Evolutionary conservation across 2,797 vertebrate genomes (phyloP).

Genomic region (Avahi laniger): DNA sequence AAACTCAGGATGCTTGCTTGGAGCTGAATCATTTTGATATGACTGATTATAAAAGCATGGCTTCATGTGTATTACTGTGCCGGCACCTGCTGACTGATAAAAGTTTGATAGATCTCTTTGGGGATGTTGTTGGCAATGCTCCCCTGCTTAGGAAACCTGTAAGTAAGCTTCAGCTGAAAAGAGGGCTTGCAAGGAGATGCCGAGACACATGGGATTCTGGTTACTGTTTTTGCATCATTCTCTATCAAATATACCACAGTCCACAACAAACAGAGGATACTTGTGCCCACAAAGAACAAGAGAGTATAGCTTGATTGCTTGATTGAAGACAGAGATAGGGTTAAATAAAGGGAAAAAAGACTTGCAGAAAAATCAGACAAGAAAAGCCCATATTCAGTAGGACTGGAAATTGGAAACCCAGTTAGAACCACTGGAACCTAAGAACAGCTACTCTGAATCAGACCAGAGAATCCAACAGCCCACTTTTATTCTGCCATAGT

Average conservation of each 20-base stretch:
- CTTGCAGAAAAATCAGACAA: constrained; percentile 12
- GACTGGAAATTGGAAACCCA: constrained; percentile 51
- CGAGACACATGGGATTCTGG: not conserved
- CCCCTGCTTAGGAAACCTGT: not conserved
- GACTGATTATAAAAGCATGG: not conserved
- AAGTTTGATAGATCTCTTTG: not conserved
- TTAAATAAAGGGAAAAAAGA: not conserved
- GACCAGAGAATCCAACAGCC: not conserved
- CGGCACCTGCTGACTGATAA: not conserved
- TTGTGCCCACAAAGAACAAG: constrained; percentile 38
- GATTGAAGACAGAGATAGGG: not conserved
- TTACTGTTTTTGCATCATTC: not conserved
- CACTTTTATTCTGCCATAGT: constrained; percentile 19
- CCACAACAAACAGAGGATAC: not conserved
- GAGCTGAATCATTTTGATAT: not conserved
- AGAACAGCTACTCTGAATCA: constrained; percentile 29
- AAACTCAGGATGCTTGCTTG: not conserved
- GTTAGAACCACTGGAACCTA: constrained; percentile 22
- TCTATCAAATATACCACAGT: not conserved
- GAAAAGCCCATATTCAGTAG: constrained; percentile 37
- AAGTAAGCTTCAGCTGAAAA: not conserved
- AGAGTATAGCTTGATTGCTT: not conserved
- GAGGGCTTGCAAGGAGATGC: not conserved
- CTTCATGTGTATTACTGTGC: not conserved
- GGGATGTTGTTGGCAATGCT: not conserved